A percentile compares a stretch with the other conserved stretches of the same genome.
These are phyloP conservation scores for Numenius phaeopus DNA, from an alignment of 2,797 vertebrate genomes.

Conservation along the genomic window DNA sequence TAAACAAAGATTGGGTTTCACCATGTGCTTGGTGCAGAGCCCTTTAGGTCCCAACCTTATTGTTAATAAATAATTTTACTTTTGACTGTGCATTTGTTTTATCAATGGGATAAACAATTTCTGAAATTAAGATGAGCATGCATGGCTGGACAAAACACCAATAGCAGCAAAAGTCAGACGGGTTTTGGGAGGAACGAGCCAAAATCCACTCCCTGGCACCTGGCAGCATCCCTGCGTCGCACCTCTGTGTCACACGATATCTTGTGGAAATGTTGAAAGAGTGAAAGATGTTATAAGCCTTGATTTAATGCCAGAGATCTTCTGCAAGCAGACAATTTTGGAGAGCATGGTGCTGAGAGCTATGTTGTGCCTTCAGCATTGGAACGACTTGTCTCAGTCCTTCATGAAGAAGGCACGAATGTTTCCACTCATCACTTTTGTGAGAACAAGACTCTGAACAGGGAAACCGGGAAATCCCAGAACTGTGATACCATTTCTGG, in stretches of 20 bases:
- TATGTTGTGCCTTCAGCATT: neutral
- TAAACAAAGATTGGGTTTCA: neutral
- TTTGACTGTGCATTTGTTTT: neutral
- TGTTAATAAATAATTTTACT: neutral
- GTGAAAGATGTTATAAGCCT: neutral
- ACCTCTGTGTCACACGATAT: neutral
- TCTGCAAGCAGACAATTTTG: neutral
- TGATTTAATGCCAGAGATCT: neutral
- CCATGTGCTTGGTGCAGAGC: neutral
- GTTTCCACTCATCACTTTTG: neutral
- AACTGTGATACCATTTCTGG: neutral
- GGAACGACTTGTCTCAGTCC: neutral
- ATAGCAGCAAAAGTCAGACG: neutral
- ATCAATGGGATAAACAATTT: neutral
- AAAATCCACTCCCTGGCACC: neutral
- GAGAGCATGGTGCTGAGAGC: neutral
- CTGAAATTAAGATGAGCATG: neutral
- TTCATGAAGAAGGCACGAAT: neutral
- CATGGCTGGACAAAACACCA: neutral
- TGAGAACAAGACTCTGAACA: neutral
- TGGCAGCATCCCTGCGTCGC: neutral
- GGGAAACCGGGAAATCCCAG: neutral
- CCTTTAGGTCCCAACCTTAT: neutral
- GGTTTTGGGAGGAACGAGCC: neutral
- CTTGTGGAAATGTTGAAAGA: neutral